phyloP scores from a whole-genome alignment of 2,113 vertebrate genomes.

The Holacanthus passer region DNA sequence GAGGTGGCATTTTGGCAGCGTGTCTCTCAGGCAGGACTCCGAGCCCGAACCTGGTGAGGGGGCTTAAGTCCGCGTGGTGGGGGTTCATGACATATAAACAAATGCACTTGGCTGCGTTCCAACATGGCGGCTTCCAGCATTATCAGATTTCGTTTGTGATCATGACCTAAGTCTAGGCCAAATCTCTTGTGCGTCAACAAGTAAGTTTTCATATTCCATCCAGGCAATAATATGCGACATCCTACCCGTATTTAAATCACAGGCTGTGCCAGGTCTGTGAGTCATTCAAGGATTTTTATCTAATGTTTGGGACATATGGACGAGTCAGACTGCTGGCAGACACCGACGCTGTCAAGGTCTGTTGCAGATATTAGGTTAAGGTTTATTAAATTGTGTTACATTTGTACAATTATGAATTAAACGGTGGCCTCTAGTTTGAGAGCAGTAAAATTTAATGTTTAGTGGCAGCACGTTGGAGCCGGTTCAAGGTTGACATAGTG shows the following conservation, averaged over 20 bases:
- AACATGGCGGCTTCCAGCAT: background rate
- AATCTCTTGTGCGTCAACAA: background rate
- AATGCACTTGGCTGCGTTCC: background rate
- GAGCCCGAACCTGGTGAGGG: constrained; percentile 7
- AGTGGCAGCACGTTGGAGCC: constrained; percentile 17
- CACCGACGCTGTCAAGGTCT: constrained; percentile 20
- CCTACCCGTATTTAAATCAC: background rate
- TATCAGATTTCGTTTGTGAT: background rate
- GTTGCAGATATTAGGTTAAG: constrained; percentile 28
- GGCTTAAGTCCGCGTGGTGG: constrained; percentile 6
- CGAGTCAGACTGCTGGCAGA: constrained; percentile 41
- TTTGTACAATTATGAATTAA: constrained; percentile 50
- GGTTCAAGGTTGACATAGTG: background rate
- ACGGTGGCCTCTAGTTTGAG: constrained; percentile 30
- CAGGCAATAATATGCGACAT: background rate
- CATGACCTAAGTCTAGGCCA: too few relatives aligned
- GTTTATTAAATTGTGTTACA: constrained; percentile 47
- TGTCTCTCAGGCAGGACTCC: constrained; percentile 11
- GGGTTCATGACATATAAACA: constrained; percentile 25
- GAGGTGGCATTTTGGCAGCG: constrained; percentile 16
- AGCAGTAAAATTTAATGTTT: constrained; percentile 31
- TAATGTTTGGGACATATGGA: constrained; percentile 44
- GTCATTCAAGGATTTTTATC: constrained; percentile 33
- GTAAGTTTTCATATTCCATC: background rate
- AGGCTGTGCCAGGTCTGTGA: constrained; percentile 16